Base-by-base conservation (phyloP, 2,888 invertebrate species). In the Serripes groenlandicus region DNA sequence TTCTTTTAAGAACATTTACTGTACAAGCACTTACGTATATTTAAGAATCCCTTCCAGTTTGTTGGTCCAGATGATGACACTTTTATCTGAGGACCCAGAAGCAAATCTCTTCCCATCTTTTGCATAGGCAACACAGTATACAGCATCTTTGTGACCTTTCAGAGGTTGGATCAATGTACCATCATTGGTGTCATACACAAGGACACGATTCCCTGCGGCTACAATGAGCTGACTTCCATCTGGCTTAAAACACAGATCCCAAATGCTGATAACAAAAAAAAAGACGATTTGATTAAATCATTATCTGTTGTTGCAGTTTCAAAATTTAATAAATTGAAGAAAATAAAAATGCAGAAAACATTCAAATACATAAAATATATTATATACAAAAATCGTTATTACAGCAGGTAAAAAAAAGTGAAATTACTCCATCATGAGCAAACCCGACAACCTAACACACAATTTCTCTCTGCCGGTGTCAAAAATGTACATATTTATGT, bases 31-130 rank as follows among this genome's bases (percentile, higher is more conserved):
- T 96, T 96, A 98, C 98, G 97, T 97, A 95, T 99, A 99, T 96
- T 99, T 99, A 3, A 99, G 95, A 86, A 99, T 96, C 30, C 99
- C 99, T 95, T 99, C 99, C 92, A 99, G 96, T 95, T 98, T 98
- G 42, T 97, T 97, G 0, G 98, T 98, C 99, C 99, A 99, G 89
- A 99, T 97, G 85, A 99, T 99, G 66, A 99, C 99, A 94, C 97
- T 97, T 95, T 99, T 99, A 94, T 99, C 99, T 2, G 98, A 97
- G 92, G 98, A 97, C 0, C 99, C 99, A 37, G 98, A 98, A 0
- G 99, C 99, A 96, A 99, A 99, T 91, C 98, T 96, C 93, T 98
- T 98, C 0, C 99, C 99, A 96, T 99, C 99, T 91, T 96, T 96
- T 0, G 99, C 97, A 95, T 98, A 99, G 49, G 97, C 97, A 0